Conservation (phyloP, 2,113 vertebrate species). For the Trogon surrucura region DNA sequence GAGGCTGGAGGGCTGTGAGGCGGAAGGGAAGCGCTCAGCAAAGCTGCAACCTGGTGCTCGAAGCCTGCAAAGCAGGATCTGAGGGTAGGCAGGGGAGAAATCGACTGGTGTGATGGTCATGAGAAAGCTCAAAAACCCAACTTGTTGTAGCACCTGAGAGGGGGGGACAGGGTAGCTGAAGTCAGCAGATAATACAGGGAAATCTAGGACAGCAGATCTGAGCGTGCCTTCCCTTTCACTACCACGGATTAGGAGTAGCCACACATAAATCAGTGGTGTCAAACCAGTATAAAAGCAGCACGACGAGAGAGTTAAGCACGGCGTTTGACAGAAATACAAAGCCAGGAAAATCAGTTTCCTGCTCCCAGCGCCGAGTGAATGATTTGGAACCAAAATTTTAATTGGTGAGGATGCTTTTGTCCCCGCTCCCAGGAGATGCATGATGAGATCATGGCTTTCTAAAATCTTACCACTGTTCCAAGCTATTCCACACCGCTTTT, state of each 20-base stretch:
- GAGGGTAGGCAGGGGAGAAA: not conserved
- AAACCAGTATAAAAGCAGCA: not conserved
- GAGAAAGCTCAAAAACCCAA: not conserved
- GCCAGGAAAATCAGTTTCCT: not conserved
- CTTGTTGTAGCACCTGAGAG: not conserved
- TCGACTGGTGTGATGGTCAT: not conserved
- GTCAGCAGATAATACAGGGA: not conserved
- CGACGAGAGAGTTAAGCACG: not conserved
- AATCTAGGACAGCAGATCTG: not conserved
- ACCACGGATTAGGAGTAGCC: not conserved
- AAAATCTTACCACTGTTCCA: not conserved
- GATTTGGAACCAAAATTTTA: not conserved
- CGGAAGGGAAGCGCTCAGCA: not conserved
- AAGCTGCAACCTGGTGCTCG: not conserved
- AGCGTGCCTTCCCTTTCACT: not conserved
- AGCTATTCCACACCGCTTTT: not conserved
- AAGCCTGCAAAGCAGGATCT: not conserved
- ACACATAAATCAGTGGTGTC: not conserved
- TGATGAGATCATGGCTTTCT: slow-evolving; percentile 25
- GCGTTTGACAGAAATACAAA: not conserved
- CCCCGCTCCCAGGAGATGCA: not conserved
- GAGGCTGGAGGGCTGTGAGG: not conserved
- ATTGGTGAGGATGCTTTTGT: not conserved
- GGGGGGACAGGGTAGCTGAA: not conserved
- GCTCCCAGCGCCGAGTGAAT: not conserved